Percentiles rank a stretch among this genome's conserved stretches.
These are phyloP conservation scores for Chrysaora quinquecirrha DNA, from an alignment of 30 jellyfish, hydroid and myxozoan species.

Conservation along the genomic window DNA sequence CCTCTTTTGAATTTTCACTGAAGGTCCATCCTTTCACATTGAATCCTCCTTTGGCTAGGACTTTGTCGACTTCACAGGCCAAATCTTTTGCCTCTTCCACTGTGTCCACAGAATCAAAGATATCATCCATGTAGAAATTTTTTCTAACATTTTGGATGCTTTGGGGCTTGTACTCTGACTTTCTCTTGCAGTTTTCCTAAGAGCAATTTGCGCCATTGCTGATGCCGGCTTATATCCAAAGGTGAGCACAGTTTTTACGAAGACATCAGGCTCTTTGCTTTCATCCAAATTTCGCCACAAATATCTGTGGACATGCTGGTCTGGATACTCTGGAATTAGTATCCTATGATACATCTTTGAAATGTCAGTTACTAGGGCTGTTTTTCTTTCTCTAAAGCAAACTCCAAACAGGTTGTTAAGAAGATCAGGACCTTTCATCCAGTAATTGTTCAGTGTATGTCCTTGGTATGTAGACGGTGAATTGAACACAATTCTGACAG, in stretches of 20 bases:
- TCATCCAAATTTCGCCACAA: conserved; percentile 45
- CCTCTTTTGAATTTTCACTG: neutral
- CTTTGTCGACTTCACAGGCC: conserved; percentile 30
- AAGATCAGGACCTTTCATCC: too few species aligned
- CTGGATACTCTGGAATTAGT: conserved; percentile 23
- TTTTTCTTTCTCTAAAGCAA: neutral
- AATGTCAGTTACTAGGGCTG: conserved; percentile 47
- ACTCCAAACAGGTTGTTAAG: too few species aligned
- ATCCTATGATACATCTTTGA: conserved; percentile 56
- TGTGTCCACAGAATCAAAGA: conserved; percentile 46
- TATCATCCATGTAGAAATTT: conserved; percentile 64
- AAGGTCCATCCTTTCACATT: conserved; percentile 46
- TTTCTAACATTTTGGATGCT: conserved; percentile 36
- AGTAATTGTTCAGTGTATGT: too few species aligned
- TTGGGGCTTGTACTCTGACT: conserved; percentile 60
- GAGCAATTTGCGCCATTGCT: conserved; percentile 64
- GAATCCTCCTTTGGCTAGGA: conserved; percentile 54
- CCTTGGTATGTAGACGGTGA: conserved; percentile 9
- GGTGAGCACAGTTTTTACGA: conserved; percentile 52
- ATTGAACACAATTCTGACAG: conserved; percentile 1
- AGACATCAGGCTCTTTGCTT: conserved; percentile 25
- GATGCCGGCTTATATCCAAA: conserved; percentile 72
- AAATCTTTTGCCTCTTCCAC: conserved; percentile 42
- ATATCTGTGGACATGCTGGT: conserved; percentile 64
- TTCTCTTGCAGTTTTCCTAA: too few species aligned